Evolutionary conservation across 1,140 invertebrate genomes (phyloP).

Genomic region (Mycetomoellerius zeteki): DNA sequence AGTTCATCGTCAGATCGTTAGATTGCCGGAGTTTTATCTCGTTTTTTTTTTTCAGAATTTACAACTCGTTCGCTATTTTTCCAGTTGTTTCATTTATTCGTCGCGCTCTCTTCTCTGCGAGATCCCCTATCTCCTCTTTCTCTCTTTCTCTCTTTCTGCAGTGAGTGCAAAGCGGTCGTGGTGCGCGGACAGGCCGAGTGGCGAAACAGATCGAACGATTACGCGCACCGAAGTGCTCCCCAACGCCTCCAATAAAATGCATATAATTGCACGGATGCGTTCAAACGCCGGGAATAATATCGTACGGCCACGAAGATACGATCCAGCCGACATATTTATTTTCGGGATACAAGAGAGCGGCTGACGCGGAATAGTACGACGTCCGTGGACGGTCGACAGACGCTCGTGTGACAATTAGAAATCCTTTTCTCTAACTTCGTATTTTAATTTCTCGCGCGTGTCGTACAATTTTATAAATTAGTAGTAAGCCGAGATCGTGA

Average conservation of each 20-base stretch:
- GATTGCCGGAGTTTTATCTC: not conserved
- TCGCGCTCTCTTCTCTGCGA: slow-evolving; percentile 13
- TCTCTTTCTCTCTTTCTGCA: slow-evolving; percentile 14
- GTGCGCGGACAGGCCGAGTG: slow-evolving; percentile 61
- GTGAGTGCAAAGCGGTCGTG: slow-evolving; percentile 49
- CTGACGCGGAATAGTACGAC: not conserved
- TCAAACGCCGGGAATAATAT: slow-evolving; percentile 72
- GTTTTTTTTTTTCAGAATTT: slow-evolving; percentile 46
- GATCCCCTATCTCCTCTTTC: slow-evolving; percentile 34
- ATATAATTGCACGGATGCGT: slow-evolving; percentile 81
- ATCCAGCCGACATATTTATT: slow-evolving; percentile 66
- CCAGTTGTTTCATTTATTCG: not conserved
- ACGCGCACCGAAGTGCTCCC: slow-evolving; percentile 75
- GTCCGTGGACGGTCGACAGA: not conserved
- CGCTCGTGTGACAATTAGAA: slow-evolving; percentile 60
- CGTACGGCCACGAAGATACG: slow-evolving; percentile 66
- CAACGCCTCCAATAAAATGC: slow-evolving; percentile 81
- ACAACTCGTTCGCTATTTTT: slow-evolving; percentile 44
- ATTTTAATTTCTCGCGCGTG: not conserved
- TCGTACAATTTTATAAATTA: slow-evolving; percentile 4
- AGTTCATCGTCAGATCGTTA: slow-evolving; percentile 37
- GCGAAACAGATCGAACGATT: slow-evolving; percentile 82
- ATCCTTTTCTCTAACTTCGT: slow-evolving; percentile 5
- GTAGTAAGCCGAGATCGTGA: slow-evolving; percentile 17
- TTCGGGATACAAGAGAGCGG: slow-evolving; percentile 7